phyloP scores from a whole-genome alignment of 2,113 vertebrate genomes.

The Syngnathus typhle region DNA sequence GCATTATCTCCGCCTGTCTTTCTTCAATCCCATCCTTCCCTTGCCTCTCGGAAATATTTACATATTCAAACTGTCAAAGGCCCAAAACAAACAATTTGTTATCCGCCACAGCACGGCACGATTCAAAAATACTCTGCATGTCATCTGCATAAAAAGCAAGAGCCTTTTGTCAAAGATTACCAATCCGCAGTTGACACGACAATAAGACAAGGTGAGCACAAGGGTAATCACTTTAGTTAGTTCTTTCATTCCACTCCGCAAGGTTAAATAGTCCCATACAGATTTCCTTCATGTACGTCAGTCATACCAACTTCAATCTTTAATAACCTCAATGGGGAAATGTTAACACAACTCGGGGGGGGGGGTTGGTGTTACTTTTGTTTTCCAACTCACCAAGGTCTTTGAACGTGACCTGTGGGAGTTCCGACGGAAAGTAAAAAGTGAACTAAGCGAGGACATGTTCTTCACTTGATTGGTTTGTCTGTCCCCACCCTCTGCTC shows the following conservation, averaged over 20 bases:
- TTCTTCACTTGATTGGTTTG: conserved; percentile 55
- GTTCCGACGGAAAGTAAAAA: conserved; percentile 18
- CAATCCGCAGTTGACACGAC: conserved; percentile 26
- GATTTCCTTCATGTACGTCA: conserved; percentile 34
- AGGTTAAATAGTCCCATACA: conserved; percentile 33
- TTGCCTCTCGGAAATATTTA: conserved; percentile 44
- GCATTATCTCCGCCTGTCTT: conserved; percentile 34
- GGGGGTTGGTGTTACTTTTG: conserved; percentile 6
- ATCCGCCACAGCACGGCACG: conserved; percentile 54
- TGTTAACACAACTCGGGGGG: not conserved
- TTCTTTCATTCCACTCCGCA: conserved; percentile 43
- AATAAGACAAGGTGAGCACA: conserved; percentile 61
- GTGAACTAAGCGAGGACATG: conserved; percentile 6
- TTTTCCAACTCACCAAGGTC: conserved; percentile 50
- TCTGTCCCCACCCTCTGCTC: conserved; percentile 42
- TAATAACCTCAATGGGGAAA: not conserved
- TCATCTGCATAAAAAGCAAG: conserved; percentile 57
- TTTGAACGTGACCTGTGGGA: conserved; percentile 55
- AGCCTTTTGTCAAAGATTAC: conserved; percentile 29
- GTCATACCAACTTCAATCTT: conserved; percentile 35
- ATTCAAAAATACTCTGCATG: conserved; percentile 62
- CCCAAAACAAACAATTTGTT: conserved; percentile 64
- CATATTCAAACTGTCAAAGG: conserved; percentile 70
- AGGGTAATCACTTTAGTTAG: conserved; percentile 56
- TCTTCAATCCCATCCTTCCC: conserved; percentile 22